Evolutionary conservation across 2,113 vertebrate genomes (phyloP), one percentile per base, ranked within the genome.

Genomic region (Zosterops japonicus): DNA sequence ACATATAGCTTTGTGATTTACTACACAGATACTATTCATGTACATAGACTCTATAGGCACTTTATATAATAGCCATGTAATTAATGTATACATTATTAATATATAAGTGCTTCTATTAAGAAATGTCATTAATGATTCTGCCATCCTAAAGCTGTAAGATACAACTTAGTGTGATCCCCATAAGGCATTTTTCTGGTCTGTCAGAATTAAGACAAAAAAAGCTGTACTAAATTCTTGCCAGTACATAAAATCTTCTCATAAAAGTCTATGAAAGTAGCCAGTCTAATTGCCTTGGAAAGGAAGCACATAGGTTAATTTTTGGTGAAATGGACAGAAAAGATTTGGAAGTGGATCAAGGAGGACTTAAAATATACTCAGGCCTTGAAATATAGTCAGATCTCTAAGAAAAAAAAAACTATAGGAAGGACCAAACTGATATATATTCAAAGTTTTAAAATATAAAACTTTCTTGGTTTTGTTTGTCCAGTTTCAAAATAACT

Each of bases 11-110:
- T 87, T 97, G 42, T 94, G 81, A 96, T 95, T 97, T 95, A 95
- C 82, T 89, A 57, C 81, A 67, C 47, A 42, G 74, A 65, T 93
- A 59, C 91, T 93, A 72, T 95, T 89, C 78, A 93, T 55, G 67
- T 89, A 95, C 74, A 89, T 87, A 94, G 75, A 95, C 79, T 95
- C 87, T 94, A 90, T 95, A 95, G 94, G 78, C 94, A 95, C 90
- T 96, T 96, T 94, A 95, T 96, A 83, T 92, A 95, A 96, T 96
- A 96, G 95, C 85, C 92, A 91, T 93, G 93, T 95, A 96, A 95
- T 97, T 96, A 96, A 92, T 78, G 56, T 70, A 96, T 95, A 91
- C 79, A 93, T 95, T 96, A 96, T 97, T 93, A 91, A 97, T 95
- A 94, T 83, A 89, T 50, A 96, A 93, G 70, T 96, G 84, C 81